phyloP scores from a whole-genome alignment of 2,888 invertebrate genomes.

The Drosophila nigricruria region DNA sequence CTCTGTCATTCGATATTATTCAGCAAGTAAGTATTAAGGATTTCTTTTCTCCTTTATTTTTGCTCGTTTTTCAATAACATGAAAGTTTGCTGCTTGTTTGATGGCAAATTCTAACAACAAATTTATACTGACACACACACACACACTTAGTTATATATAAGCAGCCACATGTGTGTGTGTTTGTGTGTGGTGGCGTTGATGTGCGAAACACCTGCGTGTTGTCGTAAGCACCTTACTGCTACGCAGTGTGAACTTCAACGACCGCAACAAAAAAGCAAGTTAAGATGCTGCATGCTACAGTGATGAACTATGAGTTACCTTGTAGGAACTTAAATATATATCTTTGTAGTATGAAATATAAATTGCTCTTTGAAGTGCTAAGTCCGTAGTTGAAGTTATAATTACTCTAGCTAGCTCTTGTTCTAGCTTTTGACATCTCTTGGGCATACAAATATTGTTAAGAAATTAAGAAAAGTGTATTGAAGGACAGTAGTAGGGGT shows the following conservation, averaged over 20 bases:
- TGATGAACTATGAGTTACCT: neutral
- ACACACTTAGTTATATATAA: neutral
- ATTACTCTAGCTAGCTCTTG: too few relatives aligned
- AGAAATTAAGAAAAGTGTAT: too few relatives aligned
- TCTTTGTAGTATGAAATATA: too few relatives aligned
- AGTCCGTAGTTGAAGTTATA: too few relatives aligned
- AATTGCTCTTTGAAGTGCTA: too few relatives aligned
- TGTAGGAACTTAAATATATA: too few relatives aligned
- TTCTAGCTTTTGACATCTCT: too few relatives aligned
- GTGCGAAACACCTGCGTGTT: conserved; percentile 67
- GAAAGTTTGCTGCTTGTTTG: conserved; percentile 70
- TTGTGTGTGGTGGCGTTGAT: conserved; percentile 47
- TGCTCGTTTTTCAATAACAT: conserved; percentile 73
- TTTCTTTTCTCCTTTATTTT: conserved; percentile 53
- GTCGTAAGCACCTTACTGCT: conserved; percentile 51
- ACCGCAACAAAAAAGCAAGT: conserved; percentile 45
- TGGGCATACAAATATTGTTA: too few relatives aligned
- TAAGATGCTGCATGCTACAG: neutral
- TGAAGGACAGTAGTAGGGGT: too few relatives aligned
- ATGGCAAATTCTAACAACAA: conserved; percentile 72
- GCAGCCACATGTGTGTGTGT: conserved; percentile 3
- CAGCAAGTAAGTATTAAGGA: conserved; percentile 64
- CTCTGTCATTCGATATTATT: conserved; percentile 71
- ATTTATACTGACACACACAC: conserved; percentile 28
- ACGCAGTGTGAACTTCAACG: conserved; percentile 57